Evolutionary conservation across 2,113 vertebrate species (phyloP).

Genomic region (Anhinga anhinga): DNA sequence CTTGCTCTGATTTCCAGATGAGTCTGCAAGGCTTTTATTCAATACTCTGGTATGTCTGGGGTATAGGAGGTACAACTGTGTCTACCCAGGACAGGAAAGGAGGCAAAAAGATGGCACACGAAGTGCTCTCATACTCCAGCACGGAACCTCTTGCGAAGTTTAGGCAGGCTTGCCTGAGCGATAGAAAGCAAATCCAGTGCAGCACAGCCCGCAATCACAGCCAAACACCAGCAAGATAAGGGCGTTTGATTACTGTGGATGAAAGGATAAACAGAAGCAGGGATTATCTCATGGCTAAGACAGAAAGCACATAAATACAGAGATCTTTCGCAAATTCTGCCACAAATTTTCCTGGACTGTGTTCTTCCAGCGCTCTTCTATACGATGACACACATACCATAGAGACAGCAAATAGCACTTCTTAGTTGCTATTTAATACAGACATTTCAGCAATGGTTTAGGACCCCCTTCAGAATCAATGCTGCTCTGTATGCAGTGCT

Average conservation of each 20-base stretch:
- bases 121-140: not conserved
- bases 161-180: not conserved
- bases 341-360: not conserved
- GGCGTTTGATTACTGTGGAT: not conserved
- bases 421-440: not conserved
- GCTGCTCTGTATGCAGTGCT: not conserved
- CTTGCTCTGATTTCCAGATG: not conserved
- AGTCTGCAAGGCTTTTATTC: not conserved
- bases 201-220: not conserved
- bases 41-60: not conserved
- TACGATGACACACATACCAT: rapidly evolving
- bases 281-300: not conserved
- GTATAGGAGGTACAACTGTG: not conserved
- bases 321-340: not conserved
- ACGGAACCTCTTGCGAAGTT: not conserved
- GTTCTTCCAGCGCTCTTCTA: not conserved
- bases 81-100: not conserved
- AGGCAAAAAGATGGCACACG: not conserved
- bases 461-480: not conserved
- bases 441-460: not conserved
- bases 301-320: not conserved
- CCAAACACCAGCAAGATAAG: not conserved
- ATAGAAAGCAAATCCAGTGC: not conserved
- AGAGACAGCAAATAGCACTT: not conserved
- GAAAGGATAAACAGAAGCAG: not conserved